Base-by-base conservation (phyloP, 2,797 vertebrate genomes). In the Rhabdophis nuchalis region DNA sequence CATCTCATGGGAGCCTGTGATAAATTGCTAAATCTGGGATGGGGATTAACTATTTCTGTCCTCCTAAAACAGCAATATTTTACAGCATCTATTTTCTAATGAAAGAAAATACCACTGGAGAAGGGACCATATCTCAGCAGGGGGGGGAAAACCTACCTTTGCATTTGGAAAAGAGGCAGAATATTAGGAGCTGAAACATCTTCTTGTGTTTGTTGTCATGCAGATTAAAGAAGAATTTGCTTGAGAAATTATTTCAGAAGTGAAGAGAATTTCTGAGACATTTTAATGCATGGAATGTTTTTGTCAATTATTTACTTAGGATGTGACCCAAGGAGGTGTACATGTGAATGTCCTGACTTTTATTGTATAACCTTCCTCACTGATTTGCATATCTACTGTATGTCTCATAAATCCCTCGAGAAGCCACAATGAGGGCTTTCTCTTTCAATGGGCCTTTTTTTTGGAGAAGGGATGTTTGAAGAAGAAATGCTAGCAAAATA, bases 1-100 rank as follows among this genome's bases (percentile, higher is more conserved):
- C 58, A 91, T 86, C 64, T n/a, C 91, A 92, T 23, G 64, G 86
- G 86, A 88, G 50, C 54, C 41, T 88, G 20, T 87, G 52, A 91
- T 60, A 68, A 87, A 87, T 46, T 68, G 46, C 52, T 18, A 87
- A 23, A 53, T 68, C 57, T 91, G 64, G 52, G 54, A 41, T 52
- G 58, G 25, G 54, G 54, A 88, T 92, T 82, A 92, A 88, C 54
- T 88, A 92, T 88, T 86, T 61, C n/a, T 68, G 32, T 57, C 53
- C 86, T 77, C 14, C 27, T 50, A n/a, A 50, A 82, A 82, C 16
- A 82, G 64, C 54, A 92, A 60, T 27, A 82, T 68, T 77, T 64
- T 77, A 29, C 36, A 46, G 29, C 36, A 27, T 27, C 41, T 50
- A 54, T 82, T 88, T 88, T 88, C 29, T 88, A 29, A 60, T 0